phyloP scores from a whole-genome alignment of 2,113 vertebrate species.

The Oceanites oceanicus region DNA sequence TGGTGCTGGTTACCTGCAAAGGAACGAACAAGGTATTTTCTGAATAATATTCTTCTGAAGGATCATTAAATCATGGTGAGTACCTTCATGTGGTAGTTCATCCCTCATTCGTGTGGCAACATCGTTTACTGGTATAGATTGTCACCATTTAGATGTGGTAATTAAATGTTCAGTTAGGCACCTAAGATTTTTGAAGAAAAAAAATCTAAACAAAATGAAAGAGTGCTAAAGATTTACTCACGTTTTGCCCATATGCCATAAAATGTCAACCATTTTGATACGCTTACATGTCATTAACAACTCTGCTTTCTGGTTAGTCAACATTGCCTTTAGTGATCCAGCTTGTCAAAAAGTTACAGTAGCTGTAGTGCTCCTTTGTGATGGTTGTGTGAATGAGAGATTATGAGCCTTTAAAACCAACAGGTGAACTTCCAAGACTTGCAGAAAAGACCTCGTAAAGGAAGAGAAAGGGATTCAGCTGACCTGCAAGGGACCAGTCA shows the following conservation, averaged over 20 bases:
- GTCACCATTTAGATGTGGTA: background rate
- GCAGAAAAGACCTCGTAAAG: background rate
- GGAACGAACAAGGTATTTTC: background rate
- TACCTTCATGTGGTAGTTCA: background rate
- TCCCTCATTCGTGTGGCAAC: background rate
- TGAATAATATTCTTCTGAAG: background rate
- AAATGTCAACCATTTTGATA: background rate
- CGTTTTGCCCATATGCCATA: background rate
- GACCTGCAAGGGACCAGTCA: background rate
- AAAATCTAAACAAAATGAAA: background rate
- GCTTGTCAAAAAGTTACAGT: background rate
- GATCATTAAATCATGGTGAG: background rate
- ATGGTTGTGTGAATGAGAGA: background rate
- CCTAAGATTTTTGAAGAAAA: background rate
- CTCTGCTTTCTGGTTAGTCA: background rate
- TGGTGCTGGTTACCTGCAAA: background rate
- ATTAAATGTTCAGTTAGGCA: background rate
- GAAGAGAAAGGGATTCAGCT: background rate
- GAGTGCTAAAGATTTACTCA: background rate
- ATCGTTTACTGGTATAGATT: background rate
- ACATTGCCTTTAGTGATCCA: background rate
- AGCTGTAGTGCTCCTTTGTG: background rate
- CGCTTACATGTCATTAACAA: background rate
- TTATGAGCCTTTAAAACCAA: background rate
- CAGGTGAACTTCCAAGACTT: background rate